Base-by-base conservation (phyloP, 2,797 vertebrate species). In the Lepilemur ruficaudatus region DNA sequence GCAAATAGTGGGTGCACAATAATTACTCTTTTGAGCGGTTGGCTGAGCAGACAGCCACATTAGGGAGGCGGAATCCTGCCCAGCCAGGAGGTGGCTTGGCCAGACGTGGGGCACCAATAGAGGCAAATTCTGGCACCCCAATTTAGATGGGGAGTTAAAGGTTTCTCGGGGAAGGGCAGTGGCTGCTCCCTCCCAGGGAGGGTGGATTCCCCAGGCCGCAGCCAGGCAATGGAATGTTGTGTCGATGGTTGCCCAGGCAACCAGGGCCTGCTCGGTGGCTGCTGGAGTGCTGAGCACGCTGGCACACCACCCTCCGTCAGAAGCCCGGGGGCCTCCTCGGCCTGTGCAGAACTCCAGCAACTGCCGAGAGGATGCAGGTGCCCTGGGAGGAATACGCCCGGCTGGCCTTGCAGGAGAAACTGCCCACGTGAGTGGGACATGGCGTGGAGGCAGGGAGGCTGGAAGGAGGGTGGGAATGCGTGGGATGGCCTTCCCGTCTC, bases 391-490 rank as follows among this genome's bases (percentile, higher is more conserved):
- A 98, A 14, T 93, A 52, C 20, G 95, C 98, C 80, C 43, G 22
- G 8, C 85, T 2, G 2, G 91, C 86, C 46, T 94, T 98, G 83
- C 97, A 98, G 73, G 98, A 97, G 81, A 96, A 98, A 63, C 69
- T 35, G 82, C 91, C 96, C 43, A 28, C 5, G 99, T 99, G 98
- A 99, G 99, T 98, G 88, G 69, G 4, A 2, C 0, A 0, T 35
- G 4, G 1, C 0, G 0, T 25, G 2, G 25, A 12, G 69, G 87
- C 5, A 3, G 63, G 85, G 28, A 28, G 20, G 61, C 13, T 4
- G 41, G 35, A 3, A 17, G 87, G 63, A 23, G 55, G 46, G 43
- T 50, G 8, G 28, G 38, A 14, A 18, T 0, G 1, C 3, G 28
- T 22, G 46, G 38, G 28, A 3, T 4, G 59, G n/a, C 14, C n/a